A percentile compares a stretch with the other conserved stretches of the same genome.
Conservation (phyloP, 2,888 invertebrate species). For the Drosophila macrospina region DNA sequence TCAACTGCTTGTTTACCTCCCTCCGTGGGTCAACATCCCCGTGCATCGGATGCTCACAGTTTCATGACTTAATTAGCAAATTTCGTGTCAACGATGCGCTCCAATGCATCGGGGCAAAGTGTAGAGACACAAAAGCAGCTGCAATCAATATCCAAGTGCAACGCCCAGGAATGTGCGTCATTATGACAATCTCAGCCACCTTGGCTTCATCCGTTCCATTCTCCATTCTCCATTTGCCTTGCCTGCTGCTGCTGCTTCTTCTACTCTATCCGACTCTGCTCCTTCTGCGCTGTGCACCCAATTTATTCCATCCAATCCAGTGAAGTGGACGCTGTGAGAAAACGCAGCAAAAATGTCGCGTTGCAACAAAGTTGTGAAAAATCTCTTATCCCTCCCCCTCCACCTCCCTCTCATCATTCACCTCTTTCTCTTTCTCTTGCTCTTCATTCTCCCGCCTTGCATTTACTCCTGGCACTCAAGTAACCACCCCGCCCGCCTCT, state of each 20-base stretch:
- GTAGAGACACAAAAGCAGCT: slow-evolving; percentile 38
- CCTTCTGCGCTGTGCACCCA: slow-evolving; percentile 1
- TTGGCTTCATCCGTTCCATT: neutral
- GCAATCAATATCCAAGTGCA: slow-evolving; percentile 63
- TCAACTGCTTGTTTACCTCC: neutral
- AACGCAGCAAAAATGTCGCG: slow-evolving; percentile 54
- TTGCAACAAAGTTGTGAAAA: slow-evolving; percentile 70
- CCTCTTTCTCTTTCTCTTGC: neutral
- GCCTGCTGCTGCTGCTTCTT: neutral
- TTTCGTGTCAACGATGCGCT: slow-evolving; percentile 23
- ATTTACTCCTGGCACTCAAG: slow-evolving; percentile 1
- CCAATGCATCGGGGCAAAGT: slow-evolving; percentile 12
- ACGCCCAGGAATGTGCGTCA: slow-evolving; percentile 64
- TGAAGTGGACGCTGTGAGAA: slow-evolving; percentile 27
- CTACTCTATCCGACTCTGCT: neutral
- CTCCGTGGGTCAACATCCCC: neutral
- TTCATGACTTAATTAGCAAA: slow-evolving; percentile 62
- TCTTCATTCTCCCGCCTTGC: neutral
- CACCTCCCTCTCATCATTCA: neutral
- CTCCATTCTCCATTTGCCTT: neutral
- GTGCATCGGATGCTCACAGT: slow-evolving; percentile 1
- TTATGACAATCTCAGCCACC: slow-evolving; percentile 67
- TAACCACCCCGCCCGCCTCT: neutral
- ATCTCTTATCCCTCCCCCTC: slow-evolving; percentile 10
- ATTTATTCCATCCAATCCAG: slow-evolving; percentile 30